A percentile compares a stretch with the other conserved stretches of the same genome.
These are phyloP conservation scores for Ceratina japonica DNA, from an alignment of 1,140 invertebrate genomes.

Conservation along the genomic window DNA sequence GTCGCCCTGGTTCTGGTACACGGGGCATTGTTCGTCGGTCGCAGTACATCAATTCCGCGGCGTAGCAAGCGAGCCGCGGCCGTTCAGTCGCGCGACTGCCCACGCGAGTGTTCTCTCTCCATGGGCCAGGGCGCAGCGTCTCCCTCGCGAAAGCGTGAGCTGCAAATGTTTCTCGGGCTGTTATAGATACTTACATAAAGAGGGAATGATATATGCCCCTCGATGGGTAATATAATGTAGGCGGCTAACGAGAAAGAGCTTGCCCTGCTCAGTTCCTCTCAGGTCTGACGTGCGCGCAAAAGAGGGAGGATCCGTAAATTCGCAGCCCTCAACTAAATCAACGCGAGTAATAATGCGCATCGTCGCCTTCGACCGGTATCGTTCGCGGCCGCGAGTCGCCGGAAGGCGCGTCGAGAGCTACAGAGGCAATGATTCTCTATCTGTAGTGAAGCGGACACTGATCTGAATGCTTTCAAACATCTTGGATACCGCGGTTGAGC, in stretches of 20 bases:
- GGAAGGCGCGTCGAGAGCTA: slow-evolving; percentile 1
- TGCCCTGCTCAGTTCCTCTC: background rate
- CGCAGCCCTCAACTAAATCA: slow-evolving; percentile 68
- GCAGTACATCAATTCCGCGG: slow-evolving; percentile 74
- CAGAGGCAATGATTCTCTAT: background rate
- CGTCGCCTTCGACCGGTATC: slow-evolving; percentile 44
- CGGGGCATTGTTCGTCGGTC: slow-evolving; percentile 71
- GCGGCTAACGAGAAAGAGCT: slow-evolving; percentile 77
- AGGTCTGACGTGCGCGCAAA: slow-evolving; percentile 33
- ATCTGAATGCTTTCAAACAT: too few species aligned
- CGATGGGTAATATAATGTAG: slow-evolving; percentile 78
- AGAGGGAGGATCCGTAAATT: slow-evolving; percentile 74
- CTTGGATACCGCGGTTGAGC: too few species aligned
- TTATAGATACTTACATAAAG: slow-evolving; percentile 77
- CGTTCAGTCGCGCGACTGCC: slow-evolving; percentile 60
- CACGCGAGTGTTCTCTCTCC: slow-evolving; percentile 60
- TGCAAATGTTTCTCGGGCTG: slow-evolving; percentile 76
- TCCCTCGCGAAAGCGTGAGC: slow-evolving; percentile 59
- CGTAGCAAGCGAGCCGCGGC: slow-evolving; percentile 42
- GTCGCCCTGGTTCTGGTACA: slow-evolving; percentile 22
- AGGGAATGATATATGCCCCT: slow-evolving; percentile 76
- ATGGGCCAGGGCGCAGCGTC: slow-evolving; percentile 18
- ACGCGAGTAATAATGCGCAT: slow-evolving; percentile 56
- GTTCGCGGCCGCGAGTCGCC: slow-evolving; percentile 45
- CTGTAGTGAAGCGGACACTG: background rate